These are phyloP conservation scores for Actinostola sp. DNA, from an alignment of 92 coral and sea anemone genomes.

Conservation along the genomic window DNA sequence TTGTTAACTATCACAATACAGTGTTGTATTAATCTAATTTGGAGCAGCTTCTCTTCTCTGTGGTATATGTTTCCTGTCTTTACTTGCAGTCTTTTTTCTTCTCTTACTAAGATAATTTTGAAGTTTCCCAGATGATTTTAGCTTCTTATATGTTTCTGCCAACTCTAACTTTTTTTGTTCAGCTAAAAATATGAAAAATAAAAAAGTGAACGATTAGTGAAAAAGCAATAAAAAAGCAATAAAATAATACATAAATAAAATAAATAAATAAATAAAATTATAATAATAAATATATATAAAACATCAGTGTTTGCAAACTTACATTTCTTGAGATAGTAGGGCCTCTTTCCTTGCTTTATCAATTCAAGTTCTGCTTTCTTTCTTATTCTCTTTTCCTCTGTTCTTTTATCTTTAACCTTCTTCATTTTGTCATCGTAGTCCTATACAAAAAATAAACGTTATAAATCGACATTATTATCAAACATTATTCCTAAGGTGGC, in stretches of 20 bases:
- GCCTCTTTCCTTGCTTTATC: constrained; percentile 93
- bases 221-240: background rate
- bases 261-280: background rate
- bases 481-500: background rate
- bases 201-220: background rate
- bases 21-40: no score
- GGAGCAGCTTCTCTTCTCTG: constrained; percentile 62
- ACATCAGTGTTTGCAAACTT: constrained; percentile 16
- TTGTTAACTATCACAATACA: no score
- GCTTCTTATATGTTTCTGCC: constrained; percentile 83
- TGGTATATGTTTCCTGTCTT: constrained; percentile 85
- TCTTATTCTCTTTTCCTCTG: constrained; percentile 67
- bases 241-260: background rate
- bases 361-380: constrained; percentile 81
- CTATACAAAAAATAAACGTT: constrained; percentile 37
- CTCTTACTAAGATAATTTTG: constrained; percentile 76
- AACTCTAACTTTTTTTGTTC: constrained; percentile 87
- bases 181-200: constrained; percentile 50
- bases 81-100: constrained; percentile 87
- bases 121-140: constrained; percentile 86
- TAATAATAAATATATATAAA: background rate
- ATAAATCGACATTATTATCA: no score
- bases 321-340: constrained; percentile 93
- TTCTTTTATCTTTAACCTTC: constrained; percentile 49
- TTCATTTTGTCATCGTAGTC: constrained; percentile 71